Evolutionary conservation across 2,888 invertebrate species (phyloP).

Genomic region (Clepsis dumicolana): DNA sequence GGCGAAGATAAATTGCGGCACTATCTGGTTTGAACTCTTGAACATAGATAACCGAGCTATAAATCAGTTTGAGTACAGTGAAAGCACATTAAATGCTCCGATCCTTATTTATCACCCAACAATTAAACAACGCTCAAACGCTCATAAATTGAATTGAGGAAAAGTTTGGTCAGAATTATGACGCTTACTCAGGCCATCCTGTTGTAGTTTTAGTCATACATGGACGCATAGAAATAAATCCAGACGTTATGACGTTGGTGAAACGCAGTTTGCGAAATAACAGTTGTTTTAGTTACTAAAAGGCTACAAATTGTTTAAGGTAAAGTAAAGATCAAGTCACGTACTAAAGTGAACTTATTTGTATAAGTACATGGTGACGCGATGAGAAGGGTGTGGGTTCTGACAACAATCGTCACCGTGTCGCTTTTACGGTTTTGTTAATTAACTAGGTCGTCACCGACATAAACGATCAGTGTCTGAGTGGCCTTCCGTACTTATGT

Average conservation of each 20-base stretch:
- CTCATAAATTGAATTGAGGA: slow-evolving; percentile 14
- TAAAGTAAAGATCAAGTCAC: not conserved
- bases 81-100: slow-evolving; percentile 25
- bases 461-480: not conserved
- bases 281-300: slow-evolving; percentile 5
- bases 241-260: slow-evolving; percentile 16
- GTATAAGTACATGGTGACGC: not conserved
- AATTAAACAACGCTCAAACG: not conserved
- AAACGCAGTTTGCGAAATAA: slow-evolving; percentile 13
- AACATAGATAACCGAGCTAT: slow-evolving; percentile 34
- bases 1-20: slow-evolving; percentile 32
- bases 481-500: not conserved
- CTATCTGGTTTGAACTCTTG: slow-evolving; percentile 32
- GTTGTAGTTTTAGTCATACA: slow-evolving; percentile 10
- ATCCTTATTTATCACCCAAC: slow-evolving; percentile 23
- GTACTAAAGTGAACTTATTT: not conserved
- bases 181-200: slow-evolving; percentile 24
- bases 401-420: not conserved
- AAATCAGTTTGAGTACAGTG: slow-evolving; percentile 31
- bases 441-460: slow-evolving; percentile 2
- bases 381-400: not conserved
- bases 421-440: slow-evolving; percentile 1
- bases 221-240: not conserved
- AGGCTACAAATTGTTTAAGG: not conserved
- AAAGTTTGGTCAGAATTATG: slow-evolving; percentile 6